phyloP scores from a whole-genome alignment of 2,888 invertebrate species.

The Blomia tropicalis region DNA sequence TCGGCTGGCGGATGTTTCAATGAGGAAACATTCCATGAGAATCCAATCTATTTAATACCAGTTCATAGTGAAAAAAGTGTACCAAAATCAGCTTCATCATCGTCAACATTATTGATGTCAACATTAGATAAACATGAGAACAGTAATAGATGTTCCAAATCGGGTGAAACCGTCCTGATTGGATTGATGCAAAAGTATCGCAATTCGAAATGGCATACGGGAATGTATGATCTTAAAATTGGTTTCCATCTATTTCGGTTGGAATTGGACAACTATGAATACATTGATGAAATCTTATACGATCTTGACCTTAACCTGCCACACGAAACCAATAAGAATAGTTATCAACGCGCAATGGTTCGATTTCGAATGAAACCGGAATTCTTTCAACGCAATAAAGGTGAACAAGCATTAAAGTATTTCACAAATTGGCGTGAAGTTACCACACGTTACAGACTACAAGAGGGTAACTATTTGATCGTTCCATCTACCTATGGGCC shows the following conservation, averaged over 20 bases:
- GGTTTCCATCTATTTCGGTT: slow-evolving; percentile 88
- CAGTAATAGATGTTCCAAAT: background rate
- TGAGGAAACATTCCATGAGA: slow-evolving; percentile 3
- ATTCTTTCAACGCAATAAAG: background rate
- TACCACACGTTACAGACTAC: slow-evolving; percentile 68
- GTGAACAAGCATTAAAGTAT: background rate
- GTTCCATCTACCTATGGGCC: slow-evolving; percentile 93
- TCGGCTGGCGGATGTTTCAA: slow-evolving; percentile 9
- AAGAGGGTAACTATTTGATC: slow-evolving; percentile 54
- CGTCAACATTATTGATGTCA: background rate
- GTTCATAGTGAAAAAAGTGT: background rate
- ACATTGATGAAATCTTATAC: background rate
- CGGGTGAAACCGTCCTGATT: slow-evolving; percentile 44
- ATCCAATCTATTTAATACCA: background rate
- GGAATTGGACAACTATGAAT: slow-evolving; percentile 23
- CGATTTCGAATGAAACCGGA: background rate
- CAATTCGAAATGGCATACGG: slow-evolving; percentile 67
- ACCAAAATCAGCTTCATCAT: background rate
- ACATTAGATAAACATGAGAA: background rate
- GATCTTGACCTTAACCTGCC: background rate
- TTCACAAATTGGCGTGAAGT: slow-evolving; percentile 93
- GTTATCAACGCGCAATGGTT: background rate
- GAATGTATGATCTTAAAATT: slow-evolving; percentile 77
- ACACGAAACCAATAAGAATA: background rate
- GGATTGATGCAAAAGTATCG: slow-evolving; percentile 94